Conservation (phyloP, 2,797 vertebrate species). For the Botia almorhae region DNA sequence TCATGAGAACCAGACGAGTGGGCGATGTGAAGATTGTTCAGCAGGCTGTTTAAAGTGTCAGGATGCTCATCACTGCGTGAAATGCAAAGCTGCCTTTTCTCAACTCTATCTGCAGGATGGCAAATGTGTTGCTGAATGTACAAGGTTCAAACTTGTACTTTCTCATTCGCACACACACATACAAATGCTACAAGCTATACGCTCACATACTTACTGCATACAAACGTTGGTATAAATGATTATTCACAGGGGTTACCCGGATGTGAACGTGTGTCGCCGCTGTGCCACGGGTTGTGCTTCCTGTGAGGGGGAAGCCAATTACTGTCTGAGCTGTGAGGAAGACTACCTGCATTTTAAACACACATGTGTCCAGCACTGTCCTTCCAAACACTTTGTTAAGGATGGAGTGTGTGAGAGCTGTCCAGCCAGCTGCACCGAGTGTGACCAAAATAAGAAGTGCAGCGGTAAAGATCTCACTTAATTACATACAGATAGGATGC, state of each 20-base stretch:
- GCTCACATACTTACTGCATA: too few species aligned
- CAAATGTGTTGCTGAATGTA: conserved; percentile 74
- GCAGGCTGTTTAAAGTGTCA: conserved; percentile 70
- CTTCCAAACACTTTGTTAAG: conserved; percentile 72
- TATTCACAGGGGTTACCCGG: conserved; percentile 82
- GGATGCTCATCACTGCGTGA: conserved; percentile 71
- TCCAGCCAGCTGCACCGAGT: conserved; percentile 80
- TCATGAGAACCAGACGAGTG: conserved; percentile 74
- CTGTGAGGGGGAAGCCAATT: conserved; percentile 74
- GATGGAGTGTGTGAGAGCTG: conserved; percentile 82
- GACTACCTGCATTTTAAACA: conserved; percentile 73
- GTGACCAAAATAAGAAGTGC: conserved; percentile 80
- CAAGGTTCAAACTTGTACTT: conserved; percentile 47
- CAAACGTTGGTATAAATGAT: too few species aligned
- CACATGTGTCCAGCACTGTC: conserved; percentile 80
- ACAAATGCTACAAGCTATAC: neutral
- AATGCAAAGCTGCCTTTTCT: conserved; percentile 70
- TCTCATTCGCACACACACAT: neutral
- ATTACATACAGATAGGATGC: too few species aligned
- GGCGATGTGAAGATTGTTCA: conserved; percentile 83
- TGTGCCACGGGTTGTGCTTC: conserved; percentile 82
- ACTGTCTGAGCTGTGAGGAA: conserved; percentile 82
- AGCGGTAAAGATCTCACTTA: conserved; percentile 75
- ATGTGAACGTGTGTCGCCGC: conserved; percentile 64
- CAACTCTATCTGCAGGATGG: conserved; percentile 80